Conservation (phyloP, 2,113 vertebrate genomes). For the Eurypyga helias region DNA sequence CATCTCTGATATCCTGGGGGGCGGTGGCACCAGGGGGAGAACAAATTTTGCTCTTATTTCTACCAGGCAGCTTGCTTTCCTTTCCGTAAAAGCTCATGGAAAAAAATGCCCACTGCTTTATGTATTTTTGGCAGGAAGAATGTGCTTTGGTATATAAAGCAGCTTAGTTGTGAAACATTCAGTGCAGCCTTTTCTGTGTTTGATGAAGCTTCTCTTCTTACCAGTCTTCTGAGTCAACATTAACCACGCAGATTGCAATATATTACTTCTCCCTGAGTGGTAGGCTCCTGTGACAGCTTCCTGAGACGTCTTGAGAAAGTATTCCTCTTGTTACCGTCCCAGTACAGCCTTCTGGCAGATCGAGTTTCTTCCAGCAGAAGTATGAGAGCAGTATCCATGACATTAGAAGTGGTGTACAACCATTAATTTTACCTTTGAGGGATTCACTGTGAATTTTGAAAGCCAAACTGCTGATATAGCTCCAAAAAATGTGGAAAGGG, state of each 20-base stretch:
- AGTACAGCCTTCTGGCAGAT: not conserved
- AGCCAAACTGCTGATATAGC: not conserved
- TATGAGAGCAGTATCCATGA: not conserved
- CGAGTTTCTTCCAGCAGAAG: not conserved
- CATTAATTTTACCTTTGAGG: conserved; percentile 18
- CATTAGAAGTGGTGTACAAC: not conserved
- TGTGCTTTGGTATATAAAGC: not conserved
- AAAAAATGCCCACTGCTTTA: not conserved
- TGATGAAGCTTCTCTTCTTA: not conserved
- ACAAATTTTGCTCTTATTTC: not conserved
- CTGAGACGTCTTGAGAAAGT: not conserved
- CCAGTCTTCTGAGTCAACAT: not conserved
- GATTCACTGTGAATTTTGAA: not conserved
- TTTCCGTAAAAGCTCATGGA: not conserved
- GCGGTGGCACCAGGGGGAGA: fast-evolving
- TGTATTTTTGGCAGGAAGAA: not conserved
- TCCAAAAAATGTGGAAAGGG: not conserved
- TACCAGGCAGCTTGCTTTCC: not conserved
- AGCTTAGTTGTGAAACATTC: conserved; percentile 18
- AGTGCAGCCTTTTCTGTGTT: not conserved
- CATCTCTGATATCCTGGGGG: not conserved
- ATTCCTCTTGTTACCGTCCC: not conserved
- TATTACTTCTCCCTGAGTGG: not conserved
- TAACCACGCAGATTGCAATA: not conserved
- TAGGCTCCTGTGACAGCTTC: not conserved